Base-by-base conservation (phyloP, 2,888 invertebrate genomes). In the Epistrophella euchroma region DNA sequence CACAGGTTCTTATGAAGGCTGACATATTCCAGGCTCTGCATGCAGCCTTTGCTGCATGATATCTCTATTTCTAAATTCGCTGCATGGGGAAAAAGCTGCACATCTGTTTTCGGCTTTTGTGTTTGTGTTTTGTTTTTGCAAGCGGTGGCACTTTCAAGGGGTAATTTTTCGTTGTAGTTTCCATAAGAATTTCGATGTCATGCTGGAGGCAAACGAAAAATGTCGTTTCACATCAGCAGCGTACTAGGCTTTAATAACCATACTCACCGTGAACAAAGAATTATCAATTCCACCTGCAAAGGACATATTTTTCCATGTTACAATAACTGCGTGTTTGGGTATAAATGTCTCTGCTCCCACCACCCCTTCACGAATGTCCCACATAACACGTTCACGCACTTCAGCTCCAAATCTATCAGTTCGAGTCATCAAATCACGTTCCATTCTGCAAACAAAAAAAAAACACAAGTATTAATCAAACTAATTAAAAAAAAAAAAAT, bases 251-350 rank as follows among this genome's bases (percentile, higher is more conserved):
- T 2, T n/a, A n/a, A n/a, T 7, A n/a, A n/a, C 40, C n/a, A 25
- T 9, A 43, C 93, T 93, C 91, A 96, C 96, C 93, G 93, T 94
- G 90, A 93, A 95, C n/a, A 97, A 92, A 0, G 96, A 95, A 91
- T 96, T 95, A 88, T 95, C 96, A 89, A 96, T 97, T 88, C 98
- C 98, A 70, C 98, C 98, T 90, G 97, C 95, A 91, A 98, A 98
- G 0, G 98, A 97, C 93, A 98, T 96, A 92, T 99, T 98, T 92
- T 97, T 97, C 99, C 99, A 99, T 0, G 99, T 99, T 74, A 97
- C 95, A 83, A 98, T 96, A 79, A 97, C 93, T 4, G 96, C 97
- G 90, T 98, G 98, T 91, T 98, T 97, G 0, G 99, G 98, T 88
- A 95, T 94, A 93, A 99, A 99, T 2, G 96, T 96, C 55, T 97